Percentiles rank a stretch among this genome's conserved stretches.
These are phyloP conservation scores for Drosophila testacea DNA, from an alignment of 2,888 invertebrate species.

Conservation along the genomic window DNA sequence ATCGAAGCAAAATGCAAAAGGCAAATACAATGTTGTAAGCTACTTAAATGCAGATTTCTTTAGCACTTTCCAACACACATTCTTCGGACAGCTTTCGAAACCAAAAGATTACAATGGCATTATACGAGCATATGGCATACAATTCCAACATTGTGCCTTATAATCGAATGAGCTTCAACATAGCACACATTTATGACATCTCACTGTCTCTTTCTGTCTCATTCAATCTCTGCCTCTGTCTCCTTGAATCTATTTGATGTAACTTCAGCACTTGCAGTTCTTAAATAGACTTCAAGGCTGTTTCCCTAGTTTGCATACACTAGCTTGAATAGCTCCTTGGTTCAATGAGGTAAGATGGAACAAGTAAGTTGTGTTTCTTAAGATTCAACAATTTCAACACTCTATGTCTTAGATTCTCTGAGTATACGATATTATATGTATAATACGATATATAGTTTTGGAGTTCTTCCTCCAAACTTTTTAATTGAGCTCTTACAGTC, in stretches of 20 bases:
- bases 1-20: conserved; percentile 24
- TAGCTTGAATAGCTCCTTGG: background rate
- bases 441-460: no score
- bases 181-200: conserved; percentile 10
- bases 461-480: background rate
- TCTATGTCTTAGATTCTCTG: no score
- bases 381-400: no score
- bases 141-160: conserved; percentile 4
- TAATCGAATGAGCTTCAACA: conserved; percentile 17
- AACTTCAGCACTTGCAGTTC: no score
- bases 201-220: background rate
- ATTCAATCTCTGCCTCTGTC: no score
- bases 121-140: conserved; percentile 5
- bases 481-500: no score
- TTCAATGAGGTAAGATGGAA: background rate
- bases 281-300: background rate
- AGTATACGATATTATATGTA: no score
- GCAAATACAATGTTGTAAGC: conserved; percentile 41
- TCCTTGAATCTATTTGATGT: background rate
- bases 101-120: conserved; percentile 14
- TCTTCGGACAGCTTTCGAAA: background rate
- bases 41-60: conserved; percentile 34
- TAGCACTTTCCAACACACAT: conserved; percentile 24
- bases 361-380: no score
- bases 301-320: background rate